A percentile compares a stretch with the other conserved stretches of the same genome.
Conservation (phyloP, 2,888 invertebrate genomes). For the Pollenia griseotomentosa region DNA sequence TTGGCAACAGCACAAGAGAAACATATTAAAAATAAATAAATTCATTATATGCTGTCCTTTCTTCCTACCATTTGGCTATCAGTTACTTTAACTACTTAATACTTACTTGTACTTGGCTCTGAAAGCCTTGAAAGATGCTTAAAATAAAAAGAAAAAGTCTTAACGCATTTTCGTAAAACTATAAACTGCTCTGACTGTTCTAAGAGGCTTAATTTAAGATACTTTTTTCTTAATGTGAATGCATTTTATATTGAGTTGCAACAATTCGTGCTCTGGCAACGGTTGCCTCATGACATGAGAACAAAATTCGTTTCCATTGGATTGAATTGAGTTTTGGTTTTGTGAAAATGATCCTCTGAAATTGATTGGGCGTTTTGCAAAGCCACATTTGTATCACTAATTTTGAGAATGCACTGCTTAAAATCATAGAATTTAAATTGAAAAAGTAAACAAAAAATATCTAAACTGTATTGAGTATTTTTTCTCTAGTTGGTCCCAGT, state of each 20-base stretch:
- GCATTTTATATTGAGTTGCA: neutral
- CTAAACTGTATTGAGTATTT: too few relatives aligned
- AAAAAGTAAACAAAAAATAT: too few relatives aligned
- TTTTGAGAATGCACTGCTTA: too few relatives aligned
- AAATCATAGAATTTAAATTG: too few relatives aligned
- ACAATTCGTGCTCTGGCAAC: neutral
- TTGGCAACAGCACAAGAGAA: too few relatives aligned
- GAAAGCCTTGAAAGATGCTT: too few relatives aligned
- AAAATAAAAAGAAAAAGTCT: too few relatives aligned
- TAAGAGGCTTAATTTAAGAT: conserved; percentile 22
- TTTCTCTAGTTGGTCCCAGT: neutral
- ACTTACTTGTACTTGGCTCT: too few relatives aligned
- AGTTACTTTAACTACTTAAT: too few relatives aligned
- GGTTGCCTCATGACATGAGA: neutral
- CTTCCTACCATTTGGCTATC: too few relatives aligned
- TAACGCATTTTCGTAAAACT: neutral
- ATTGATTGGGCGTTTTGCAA: conserved; percentile 52
- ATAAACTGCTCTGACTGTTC: neutral
- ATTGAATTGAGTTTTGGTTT: conserved; percentile 10
- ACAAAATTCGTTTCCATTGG: conserved; percentile 11
- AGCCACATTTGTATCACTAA: conserved; percentile 2
- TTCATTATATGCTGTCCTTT: too few relatives aligned
- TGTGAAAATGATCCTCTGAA: conserved; percentile 35
- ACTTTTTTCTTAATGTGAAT: neutral
- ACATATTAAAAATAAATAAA: too few relatives aligned